phyloP scores from a whole-genome alignment of 2,888 invertebrate species.

The Tuta absoluta region DNA sequence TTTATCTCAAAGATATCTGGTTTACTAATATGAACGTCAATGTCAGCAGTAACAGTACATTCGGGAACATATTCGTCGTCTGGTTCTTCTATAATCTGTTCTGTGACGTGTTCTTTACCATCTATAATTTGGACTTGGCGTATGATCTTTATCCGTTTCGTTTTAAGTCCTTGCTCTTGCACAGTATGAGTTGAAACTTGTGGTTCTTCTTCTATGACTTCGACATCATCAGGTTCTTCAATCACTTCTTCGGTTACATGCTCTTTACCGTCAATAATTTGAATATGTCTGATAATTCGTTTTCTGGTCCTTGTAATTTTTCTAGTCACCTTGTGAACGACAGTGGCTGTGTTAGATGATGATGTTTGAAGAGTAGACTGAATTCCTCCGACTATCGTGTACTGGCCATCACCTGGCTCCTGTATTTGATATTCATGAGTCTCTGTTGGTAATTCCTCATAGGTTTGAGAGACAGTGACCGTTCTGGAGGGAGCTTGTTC shows the following conservation, averaged over 20 bases:
- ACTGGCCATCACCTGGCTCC: slow-evolving; percentile 51
- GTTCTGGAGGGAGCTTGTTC: slow-evolving; percentile 46
- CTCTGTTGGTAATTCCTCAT: slow-evolving; percentile 41
- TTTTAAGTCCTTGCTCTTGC: slow-evolving; percentile 58
- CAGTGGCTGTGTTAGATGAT: slow-evolving; percentile 76
- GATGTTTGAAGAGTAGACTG: slow-evolving; percentile 46
- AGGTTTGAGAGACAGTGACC: slow-evolving; percentile 45
- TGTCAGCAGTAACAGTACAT: slow-evolving; percentile 55
- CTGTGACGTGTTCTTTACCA: slow-evolving; percentile 89
- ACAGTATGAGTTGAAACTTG: slow-evolving; percentile 45
- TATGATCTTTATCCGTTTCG: slow-evolving; percentile 81
- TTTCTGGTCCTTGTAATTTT: slow-evolving; percentile 87
- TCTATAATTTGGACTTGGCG: slow-evolving; percentile 87
- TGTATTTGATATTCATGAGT: slow-evolving; percentile 47
- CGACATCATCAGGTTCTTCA: slow-evolving; percentile 91
- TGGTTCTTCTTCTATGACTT: slow-evolving; percentile 85
- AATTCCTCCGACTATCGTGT: slow-evolving; percentile 44
- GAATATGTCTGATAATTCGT: slow-evolving; percentile 87
- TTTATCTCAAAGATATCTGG: slow-evolving; percentile 30
- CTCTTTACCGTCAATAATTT: slow-evolving; percentile 91
- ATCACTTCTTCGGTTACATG: slow-evolving; percentile 90
- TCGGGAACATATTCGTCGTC: slow-evolving; percentile 67
- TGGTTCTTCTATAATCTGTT: slow-evolving; percentile 90
- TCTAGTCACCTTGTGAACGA: slow-evolving; percentile 89
- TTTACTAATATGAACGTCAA: slow-evolving; percentile 50